Conservation (phyloP, 2,113 vertebrate genomes). For the Mesocricetus auratus region DNA sequence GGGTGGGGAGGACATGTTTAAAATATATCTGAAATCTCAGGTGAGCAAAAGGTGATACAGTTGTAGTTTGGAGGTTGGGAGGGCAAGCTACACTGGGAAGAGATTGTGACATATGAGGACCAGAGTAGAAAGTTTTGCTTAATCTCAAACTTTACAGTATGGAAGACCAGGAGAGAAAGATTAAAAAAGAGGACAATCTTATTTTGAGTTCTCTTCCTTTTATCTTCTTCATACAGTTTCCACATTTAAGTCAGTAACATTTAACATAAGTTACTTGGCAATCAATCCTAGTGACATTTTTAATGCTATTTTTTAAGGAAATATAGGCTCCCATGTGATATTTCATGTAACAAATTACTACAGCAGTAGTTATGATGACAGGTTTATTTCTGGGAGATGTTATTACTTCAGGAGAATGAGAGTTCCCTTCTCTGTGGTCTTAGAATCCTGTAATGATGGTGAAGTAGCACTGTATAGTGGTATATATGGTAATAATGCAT, state of each 20-base stretch:
- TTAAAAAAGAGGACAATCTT: neutral
- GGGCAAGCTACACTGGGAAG: neutral
- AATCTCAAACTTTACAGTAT: neutral
- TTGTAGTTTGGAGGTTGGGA: neutral
- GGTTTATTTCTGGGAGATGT: neutral
- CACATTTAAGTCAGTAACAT: neutral
- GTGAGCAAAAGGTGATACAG: neutral
- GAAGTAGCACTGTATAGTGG: neutral
- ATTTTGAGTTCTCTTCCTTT: neutral
- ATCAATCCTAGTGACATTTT: neutral
- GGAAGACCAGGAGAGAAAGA: neutral
- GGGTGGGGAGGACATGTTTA: neutral
- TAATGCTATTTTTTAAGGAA: neutral
- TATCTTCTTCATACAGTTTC: neutral
- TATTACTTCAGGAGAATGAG: neutral
- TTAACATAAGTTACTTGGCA: neutral
- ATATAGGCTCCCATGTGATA: neutral
- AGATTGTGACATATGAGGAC: neutral
- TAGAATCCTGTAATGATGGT: neutral
- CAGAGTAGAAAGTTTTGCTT: neutral
- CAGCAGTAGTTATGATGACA: neutral
- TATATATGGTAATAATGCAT: no score
- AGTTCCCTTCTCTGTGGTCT: neutral
- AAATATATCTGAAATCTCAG: neutral
- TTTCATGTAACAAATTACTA: slow-evolving; percentile 3